Evolutionary conservation across 2,797 vertebrate genomes (phyloP).

Genomic region (Rhodeus uyekii): DNA sequence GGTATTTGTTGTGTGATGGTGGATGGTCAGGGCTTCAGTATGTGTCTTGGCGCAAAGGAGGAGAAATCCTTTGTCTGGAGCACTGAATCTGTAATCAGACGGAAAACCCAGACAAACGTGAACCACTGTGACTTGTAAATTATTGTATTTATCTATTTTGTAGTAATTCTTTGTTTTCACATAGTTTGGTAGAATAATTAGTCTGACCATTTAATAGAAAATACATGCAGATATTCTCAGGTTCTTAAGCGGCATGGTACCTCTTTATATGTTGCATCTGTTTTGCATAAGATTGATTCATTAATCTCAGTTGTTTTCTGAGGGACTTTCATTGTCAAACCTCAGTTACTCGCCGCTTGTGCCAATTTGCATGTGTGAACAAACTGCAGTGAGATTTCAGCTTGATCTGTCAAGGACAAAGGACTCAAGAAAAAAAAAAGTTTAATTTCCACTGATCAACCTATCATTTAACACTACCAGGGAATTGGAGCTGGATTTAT

Average conservation of each 20-base stretch:
- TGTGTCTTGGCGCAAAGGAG: slow-evolving; percentile 25
- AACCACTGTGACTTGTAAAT: background rate
- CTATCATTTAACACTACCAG: background rate
- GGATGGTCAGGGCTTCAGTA: slow-evolving; percentile 25
- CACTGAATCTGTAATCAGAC: slow-evolving; percentile 34
- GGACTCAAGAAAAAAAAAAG: background rate
- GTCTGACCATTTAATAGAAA: background rate
- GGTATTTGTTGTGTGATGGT: slow-evolving; percentile 12
- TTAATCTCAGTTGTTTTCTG: background rate
- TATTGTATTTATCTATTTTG: background rate
- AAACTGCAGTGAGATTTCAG: slow-evolving; percentile 4
- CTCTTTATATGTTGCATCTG: background rate
- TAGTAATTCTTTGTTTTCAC: background rate
- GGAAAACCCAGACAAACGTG: slow-evolving; percentile 1
- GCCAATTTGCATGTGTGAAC: background rate
- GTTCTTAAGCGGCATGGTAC: background rate
- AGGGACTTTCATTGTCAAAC: background rate
- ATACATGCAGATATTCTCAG: background rate
- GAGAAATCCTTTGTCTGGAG: slow-evolving; percentile 47
- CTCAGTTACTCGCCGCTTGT: background rate
- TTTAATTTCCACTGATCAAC: background rate
- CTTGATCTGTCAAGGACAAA: slow-evolving; percentile 21
- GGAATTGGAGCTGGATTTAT: background rate
- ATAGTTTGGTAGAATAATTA: background rate
- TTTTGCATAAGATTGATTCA: background rate